phyloP scores from a whole-genome alignment of 2,797 vertebrate species.

The Lindbergichthys nudifrons region DNA sequence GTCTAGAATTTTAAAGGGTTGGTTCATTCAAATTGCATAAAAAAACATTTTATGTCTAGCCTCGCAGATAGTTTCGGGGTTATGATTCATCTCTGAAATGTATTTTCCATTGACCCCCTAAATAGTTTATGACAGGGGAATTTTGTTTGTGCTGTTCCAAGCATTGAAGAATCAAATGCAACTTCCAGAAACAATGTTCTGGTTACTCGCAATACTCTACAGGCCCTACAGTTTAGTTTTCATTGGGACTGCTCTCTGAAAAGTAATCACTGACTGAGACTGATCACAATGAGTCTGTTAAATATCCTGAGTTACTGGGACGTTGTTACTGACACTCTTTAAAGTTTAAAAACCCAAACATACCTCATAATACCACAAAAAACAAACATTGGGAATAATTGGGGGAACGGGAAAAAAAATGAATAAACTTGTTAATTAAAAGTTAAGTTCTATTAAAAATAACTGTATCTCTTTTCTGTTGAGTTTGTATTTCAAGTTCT shows the following conservation, averaged over 20 bases:
- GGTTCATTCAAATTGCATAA: neutral
- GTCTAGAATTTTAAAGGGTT: neutral
- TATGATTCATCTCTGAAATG: neutral
- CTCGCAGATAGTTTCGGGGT: neutral
- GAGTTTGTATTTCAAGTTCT: constrained; percentile 2
- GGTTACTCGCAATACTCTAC: constrained; percentile 14
- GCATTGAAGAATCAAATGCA: neutral
- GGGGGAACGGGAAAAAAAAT: neutral
- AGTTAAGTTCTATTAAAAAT: neutral
- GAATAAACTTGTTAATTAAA: neutral
- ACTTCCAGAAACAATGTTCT: constrained; percentile 44
- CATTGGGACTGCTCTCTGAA: constrained; percentile 20
- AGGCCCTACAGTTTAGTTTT: constrained; percentile 36
- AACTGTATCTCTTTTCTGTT: neutral
- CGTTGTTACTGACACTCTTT: constrained; percentile 13
- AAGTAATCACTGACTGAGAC: constrained; percentile 34
- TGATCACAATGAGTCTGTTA: constrained; percentile 34
- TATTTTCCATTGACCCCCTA: neutral
- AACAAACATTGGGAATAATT: neutral
- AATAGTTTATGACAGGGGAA: constrained; percentile 9
- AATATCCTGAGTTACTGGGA: constrained; percentile 32
- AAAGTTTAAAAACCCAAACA: neutral
- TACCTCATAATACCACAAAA: neutral
- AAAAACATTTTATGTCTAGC: neutral
- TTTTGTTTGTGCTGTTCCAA: neutral